Base-by-base conservation (phyloP, 2,113 vertebrate species). In the Pandion haliaetus region DNA sequence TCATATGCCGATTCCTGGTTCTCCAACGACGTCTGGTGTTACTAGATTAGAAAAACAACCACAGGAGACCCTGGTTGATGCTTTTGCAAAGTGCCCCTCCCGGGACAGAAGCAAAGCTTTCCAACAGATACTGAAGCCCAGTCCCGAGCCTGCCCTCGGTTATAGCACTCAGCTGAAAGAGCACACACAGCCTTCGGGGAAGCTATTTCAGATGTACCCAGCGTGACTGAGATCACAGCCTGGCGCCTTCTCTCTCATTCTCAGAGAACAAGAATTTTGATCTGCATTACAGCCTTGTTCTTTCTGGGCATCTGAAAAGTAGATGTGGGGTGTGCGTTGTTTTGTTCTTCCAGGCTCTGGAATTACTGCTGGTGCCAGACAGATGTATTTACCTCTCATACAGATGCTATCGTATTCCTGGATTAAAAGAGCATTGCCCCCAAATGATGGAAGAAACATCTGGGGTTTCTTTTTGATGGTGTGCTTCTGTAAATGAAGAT, bases 361-460 rank as follows among this genome's bases (percentile, higher is more conserved):
- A 96, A 88, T 88, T 95, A 47, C 52, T 88, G 66, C 84, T 61
- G 47, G 58, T 93, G 86, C 90, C 86, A 94, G 89, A 93, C 78
- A 49, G 50, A 94, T 3, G 38, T 81, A 94, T 97, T 88, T 93
- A 82, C 90, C 69, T 81, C 61, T 93, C 26, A 12, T 65, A 69
- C 44, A 96, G 63, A 92, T 77, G 95, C 72, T 61, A 82, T 61
- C 12, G 0, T 82, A 82, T 78, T 93, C 63, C 70, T 91, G 66
- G 77, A 89, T 50, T 93, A 92, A 97, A 97, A 94, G 49, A 93
- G 14, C 61, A 86, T 17, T 62, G 65, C 62, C 86, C 80, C 70
- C 57, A 87, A 97, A 83, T 6, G 49, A 96, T 91, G 55, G 79
- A 73, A 96, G 87, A 92, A 96, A 81, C 92, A 96, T 92, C 77